A percentile compares a stretch with the other conserved stretches of the same genome.
These are phyloP conservation scores for Myripristis jacobus DNA, from an alignment of 2,797 vertebrate species.

Conservation along the genomic window DNA sequence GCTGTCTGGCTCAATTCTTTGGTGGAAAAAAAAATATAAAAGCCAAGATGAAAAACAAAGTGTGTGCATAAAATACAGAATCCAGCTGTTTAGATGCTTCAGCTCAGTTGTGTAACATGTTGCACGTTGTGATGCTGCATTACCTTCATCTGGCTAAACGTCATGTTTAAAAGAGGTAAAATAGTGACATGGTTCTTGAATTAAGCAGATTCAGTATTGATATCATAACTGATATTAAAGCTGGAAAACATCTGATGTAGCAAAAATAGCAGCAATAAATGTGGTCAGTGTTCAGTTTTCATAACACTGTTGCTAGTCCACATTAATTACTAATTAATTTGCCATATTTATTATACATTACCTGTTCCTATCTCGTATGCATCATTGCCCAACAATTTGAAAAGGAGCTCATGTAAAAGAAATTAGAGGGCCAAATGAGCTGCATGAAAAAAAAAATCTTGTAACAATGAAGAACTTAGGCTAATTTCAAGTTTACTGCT, in stretches of 20 bases:
- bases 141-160: background rate
- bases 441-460: slow-evolving; percentile 6
- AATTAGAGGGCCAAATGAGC: too few species aligned
- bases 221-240: slow-evolving; percentile 1
- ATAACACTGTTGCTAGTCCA: slow-evolving; percentile 27
- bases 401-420: too few species aligned
- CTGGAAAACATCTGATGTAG: slow-evolving; percentile 20
- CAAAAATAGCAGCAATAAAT: slow-evolving; percentile 18
- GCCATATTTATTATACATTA: slow-evolving; percentile 25
- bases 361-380: slow-evolving; percentile 11
- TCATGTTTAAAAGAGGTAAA: background rate
- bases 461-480: slow-evolving; percentile 13
- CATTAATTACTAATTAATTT: slow-evolving; percentile 47
- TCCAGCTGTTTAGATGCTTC: slow-evolving; percentile 42
- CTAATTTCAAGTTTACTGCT: background rate
- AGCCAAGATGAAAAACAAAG: slow-evolving; percentile 29
- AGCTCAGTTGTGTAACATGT: slow-evolving; percentile 14
- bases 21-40: slow-evolving; percentile 32
- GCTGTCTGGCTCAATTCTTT: slow-evolving; percentile 13
- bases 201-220: slow-evolving; percentile 27
- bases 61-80: slow-evolving; percentile 38
- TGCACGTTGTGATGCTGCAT: slow-evolving; percentile 21
- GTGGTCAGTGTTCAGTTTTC: slow-evolving; percentile 28
- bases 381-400: background rate
- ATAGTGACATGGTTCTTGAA: background rate